Conservation (phyloP, 2,797 vertebrate species). For the Lemur catta region DNA sequence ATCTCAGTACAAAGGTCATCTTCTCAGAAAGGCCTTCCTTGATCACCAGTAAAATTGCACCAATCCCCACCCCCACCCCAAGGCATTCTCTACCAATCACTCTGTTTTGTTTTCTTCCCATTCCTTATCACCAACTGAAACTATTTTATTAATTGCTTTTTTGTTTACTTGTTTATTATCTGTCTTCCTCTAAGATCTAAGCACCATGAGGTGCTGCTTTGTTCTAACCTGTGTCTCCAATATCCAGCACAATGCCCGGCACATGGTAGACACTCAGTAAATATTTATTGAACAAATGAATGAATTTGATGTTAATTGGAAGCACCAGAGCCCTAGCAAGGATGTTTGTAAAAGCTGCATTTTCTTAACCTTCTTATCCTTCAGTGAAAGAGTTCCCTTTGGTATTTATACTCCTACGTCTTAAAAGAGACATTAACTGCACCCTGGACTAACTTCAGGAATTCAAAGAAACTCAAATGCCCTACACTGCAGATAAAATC, state of each 20-base stretch:
- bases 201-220: background rate
- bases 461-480: background rate
- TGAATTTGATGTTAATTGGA: background rate
- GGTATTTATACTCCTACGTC: background rate
- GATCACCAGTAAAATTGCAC: background rate
- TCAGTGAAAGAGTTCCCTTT: background rate
- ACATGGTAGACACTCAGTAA: background rate
- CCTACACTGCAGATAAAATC: background rate
- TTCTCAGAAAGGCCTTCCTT: background rate
- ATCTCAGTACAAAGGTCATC: background rate
- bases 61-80: background rate
- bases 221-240: background rate
- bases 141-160: background rate
- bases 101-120: background rate
- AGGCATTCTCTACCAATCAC: background rate
- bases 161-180: background rate
- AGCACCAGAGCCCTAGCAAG: background rate
- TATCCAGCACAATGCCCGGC: background rate
- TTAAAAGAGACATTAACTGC: background rate
- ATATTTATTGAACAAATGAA: background rate
- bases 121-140: background rate
- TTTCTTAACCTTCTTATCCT: background rate
- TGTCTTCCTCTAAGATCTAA: background rate
- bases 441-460: background rate
- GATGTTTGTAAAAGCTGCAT: background rate